These are phyloP conservation scores for Myrmecobius fasciatus DNA, from an alignment of 2,113 vertebrate species.

Conservation along the genomic window DNA sequence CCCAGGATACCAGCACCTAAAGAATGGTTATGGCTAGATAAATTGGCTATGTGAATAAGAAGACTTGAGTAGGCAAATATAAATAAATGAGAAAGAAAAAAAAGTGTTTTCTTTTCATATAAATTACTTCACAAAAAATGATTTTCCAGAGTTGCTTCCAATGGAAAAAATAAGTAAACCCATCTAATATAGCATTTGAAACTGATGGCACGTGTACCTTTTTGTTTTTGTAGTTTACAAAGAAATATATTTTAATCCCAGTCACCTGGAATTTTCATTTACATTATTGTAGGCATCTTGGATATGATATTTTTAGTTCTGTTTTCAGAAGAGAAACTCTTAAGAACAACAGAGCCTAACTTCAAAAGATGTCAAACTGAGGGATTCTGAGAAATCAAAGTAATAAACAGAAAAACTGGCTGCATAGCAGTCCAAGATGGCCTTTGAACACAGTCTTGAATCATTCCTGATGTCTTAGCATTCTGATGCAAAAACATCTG, in stretches of 20 bases:
- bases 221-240: not conserved
- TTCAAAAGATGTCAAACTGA: constrained; percentile 33
- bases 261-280: not conserved
- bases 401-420: constrained; percentile 27
- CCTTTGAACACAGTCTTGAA: constrained; percentile 65
- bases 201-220: not conserved
- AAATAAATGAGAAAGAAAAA: not conserved
- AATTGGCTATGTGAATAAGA: too few species aligned
- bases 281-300: not conserved
- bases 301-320: not conserved
- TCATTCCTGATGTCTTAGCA: constrained; percentile 68
- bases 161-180: not conserved
- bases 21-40: not conserved
- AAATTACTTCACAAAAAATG: not conserved
- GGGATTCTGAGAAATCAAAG: constrained; percentile 20
- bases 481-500: constrained; percentile 64
- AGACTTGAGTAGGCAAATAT: not conserved
- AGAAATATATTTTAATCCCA: not conserved
- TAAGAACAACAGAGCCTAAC: not conserved
- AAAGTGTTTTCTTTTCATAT: not conserved
- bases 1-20: not conserved
- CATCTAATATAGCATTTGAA: not conserved
- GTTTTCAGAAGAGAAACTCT: constrained; percentile 29
- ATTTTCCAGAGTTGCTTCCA: not conserved
- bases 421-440: constrained; percentile 49